These are phyloP conservation scores for Drosophila ohnishii DNA, from an alignment of 1,140 invertebrate genomes.

Conservation along the genomic window DNA sequence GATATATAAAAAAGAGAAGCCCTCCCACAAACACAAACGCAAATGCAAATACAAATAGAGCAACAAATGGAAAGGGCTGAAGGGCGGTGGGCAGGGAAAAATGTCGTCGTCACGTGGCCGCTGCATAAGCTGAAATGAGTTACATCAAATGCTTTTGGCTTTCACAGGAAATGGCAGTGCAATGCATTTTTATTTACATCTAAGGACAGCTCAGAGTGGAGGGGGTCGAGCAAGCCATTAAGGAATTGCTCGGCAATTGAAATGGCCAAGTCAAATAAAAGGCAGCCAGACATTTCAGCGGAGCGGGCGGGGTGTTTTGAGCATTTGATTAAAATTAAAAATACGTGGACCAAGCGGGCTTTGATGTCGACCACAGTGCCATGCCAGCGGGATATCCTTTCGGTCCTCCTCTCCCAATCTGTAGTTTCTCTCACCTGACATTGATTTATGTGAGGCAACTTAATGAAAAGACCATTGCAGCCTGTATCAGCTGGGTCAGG, in stretches of 20 bases:
- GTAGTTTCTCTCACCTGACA: conserved; percentile 16
- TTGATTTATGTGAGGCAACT: conserved; percentile 41
- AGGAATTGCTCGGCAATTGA: conserved; percentile 78
- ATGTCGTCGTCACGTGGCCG: conserved; percentile 56
- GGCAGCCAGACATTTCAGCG: conserved; percentile 19
- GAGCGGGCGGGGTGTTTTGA: conserved; percentile 28
- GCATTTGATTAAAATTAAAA: conserved; percentile 76
- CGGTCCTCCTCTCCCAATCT: conserved; percentile 8
- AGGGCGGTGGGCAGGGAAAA: not conserved
- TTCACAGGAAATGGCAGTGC: conserved; percentile 72
- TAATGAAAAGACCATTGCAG: conserved; percentile 42
- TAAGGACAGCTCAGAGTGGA: conserved; percentile 12
- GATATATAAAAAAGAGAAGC: conserved; percentile 13
- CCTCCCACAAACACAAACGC: conserved; percentile 20
- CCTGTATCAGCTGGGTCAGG: conserved; percentile 38
- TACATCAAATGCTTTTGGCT: conserved; percentile 78
- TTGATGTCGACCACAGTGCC: conserved; percentile 55
- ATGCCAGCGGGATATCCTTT: conserved; percentile 36
- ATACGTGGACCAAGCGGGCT: conserved; percentile 51
- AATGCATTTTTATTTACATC: conserved; percentile 78
- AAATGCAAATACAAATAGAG: conserved; percentile 42
- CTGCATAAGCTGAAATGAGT: conserved; percentile 72
- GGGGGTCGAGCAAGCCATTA: conserved; percentile 63
- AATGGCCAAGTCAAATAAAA: conserved; percentile 63
- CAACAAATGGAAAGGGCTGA: conserved; percentile 14